These are phyloP conservation scores for Chromobotia macracanthus DNA, from an alignment of 2,797 vertebrate species.

Conservation along the genomic window DNA sequence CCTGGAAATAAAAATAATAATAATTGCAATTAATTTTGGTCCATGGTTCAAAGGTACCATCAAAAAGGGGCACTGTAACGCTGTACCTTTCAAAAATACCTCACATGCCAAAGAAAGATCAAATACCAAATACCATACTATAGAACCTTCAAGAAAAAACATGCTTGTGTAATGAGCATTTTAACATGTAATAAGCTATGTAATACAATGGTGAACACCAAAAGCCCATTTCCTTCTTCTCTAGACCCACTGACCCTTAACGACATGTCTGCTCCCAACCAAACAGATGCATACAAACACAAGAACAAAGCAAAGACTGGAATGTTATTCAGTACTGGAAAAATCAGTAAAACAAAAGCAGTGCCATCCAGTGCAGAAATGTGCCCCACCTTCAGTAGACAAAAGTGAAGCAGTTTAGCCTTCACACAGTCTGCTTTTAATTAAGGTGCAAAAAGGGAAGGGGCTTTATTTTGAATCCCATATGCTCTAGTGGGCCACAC, in stretches of 20 bases:
- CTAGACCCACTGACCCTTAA: neutral
- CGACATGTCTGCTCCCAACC: neutral
- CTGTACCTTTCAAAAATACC: too few relatives aligned
- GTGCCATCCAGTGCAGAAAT: slow-evolving; percentile 54
- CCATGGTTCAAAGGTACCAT: too few relatives aligned
- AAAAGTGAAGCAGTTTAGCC: slow-evolving; percentile 38
- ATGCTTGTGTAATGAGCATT: too few relatives aligned
- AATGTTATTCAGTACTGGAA: slow-evolving; percentile 6
- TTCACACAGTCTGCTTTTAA: slow-evolving; percentile 78
- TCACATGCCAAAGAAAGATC: too few relatives aligned
- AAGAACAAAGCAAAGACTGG: slow-evolving; percentile 24
- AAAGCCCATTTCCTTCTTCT: slow-evolving; percentile 11
- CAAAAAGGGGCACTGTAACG: too few relatives aligned
- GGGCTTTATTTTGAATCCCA: slow-evolving; percentile 68
- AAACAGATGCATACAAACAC: slow-evolving; percentile 3
- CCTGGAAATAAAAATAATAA: slow-evolving; percentile 81
- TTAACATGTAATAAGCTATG: too few relatives aligned
- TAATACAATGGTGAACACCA: neutral
- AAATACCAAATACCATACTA: too few relatives aligned
- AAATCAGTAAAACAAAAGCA: slow-evolving; percentile 8
- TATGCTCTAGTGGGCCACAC: slow-evolving; percentile 65
- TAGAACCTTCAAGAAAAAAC: too few relatives aligned
- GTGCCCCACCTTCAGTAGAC: slow-evolving; percentile 54
- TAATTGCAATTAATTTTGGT: too few relatives aligned
- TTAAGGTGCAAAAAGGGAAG: slow-evolving; percentile 71